Evolutionary conservation across 2,797 vertebrate species (phyloP).

Genomic region (Buphagus erythrorhynchus): DNA sequence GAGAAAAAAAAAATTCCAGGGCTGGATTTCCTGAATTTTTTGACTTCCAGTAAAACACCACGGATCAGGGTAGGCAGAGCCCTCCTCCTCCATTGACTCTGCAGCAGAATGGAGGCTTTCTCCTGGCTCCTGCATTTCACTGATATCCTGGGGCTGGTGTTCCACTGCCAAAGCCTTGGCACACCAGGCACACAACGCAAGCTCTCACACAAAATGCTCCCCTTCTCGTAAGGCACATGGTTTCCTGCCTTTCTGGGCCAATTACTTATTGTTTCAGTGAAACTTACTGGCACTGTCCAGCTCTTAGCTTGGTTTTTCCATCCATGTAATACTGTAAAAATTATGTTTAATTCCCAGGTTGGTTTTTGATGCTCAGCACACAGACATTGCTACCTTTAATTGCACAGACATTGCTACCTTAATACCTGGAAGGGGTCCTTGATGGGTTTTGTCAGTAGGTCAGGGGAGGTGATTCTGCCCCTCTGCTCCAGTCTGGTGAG

Average conservation of each 20-base stretch:
- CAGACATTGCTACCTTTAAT: background rate
- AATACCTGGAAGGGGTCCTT: background rate
- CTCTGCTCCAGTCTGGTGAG: background rate
- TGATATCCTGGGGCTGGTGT: background rate
- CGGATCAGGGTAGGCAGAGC: background rate
- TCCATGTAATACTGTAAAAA: background rate
- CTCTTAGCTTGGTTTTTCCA: background rate
- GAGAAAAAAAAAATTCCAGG: background rate
- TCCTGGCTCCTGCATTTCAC: background rate
- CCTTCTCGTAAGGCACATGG: background rate
- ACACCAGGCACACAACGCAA: background rate
- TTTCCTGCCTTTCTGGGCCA: slow-evolving; percentile 29
- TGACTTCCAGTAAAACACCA: background rate
- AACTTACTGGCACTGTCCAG: background rate
- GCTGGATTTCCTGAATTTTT: background rate
- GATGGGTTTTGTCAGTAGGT: background rate
- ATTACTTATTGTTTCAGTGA: background rate
- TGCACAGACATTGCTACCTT: background rate
- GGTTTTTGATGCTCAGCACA: background rate
- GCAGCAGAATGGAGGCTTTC: background rate
- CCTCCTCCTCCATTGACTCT: background rate
- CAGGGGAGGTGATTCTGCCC: background rate
- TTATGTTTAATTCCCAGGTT: background rate
- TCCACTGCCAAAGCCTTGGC: background rate
- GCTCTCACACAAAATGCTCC: background rate